Conservation (phyloP, 2,797 vertebrate species). For the Lutra lutra region DNA sequence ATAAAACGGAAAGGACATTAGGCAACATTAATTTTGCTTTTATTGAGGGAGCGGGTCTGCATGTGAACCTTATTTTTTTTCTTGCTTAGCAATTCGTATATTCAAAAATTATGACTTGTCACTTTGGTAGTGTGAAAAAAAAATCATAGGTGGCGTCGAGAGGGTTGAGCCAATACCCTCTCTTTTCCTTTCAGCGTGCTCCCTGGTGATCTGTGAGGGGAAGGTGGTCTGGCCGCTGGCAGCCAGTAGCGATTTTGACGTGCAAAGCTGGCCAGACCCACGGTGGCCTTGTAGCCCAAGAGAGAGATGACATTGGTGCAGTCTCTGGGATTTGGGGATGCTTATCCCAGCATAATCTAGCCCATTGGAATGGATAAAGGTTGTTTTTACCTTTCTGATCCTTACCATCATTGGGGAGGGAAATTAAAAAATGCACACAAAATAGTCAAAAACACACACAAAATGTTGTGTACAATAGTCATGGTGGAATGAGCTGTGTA, state of each 20-base stretch:
- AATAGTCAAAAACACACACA: not conserved
- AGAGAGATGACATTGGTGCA: not conserved
- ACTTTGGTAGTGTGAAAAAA: not conserved
- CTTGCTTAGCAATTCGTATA: constrained; percentile 16
- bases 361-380: not conserved
- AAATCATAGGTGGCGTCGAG: not conserved
- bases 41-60: constrained; percentile 3
- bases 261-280: not conserved
- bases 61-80: constrained; percentile 6
- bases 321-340: not conserved
- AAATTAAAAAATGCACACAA: not conserved
- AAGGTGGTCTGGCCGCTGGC: not conserved
- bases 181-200: not conserved
- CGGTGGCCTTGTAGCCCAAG: not conserved
- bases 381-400: not conserved
- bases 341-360: not conserved
- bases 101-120: constrained; percentile 53
- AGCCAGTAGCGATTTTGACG: not conserved
- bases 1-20: not conserved
- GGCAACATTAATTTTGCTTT: constrained; percentile 51
- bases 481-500: not conserved
- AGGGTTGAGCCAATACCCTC: not conserved
- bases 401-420: not conserved
- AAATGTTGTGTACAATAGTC: not conserved
- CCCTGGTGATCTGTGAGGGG: not conserved